These are phyloP conservation scores for Bryconaethiops microstoma DNA, from an alignment of 2,797 vertebrate genomes.

Conservation along the genomic window DNA sequence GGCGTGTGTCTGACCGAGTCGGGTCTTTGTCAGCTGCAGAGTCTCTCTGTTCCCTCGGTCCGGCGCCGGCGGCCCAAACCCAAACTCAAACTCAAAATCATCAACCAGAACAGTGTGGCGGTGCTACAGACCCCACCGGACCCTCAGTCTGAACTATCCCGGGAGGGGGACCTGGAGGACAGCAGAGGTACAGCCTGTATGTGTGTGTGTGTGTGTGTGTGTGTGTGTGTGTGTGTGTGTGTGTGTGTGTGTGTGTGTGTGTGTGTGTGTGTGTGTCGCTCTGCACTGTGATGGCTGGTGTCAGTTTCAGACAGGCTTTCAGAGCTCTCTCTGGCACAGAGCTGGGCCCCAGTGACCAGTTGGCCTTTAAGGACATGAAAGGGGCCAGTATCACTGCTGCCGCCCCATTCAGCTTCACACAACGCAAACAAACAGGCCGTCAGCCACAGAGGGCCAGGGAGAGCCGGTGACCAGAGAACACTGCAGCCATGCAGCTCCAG, in stretches of 20 bases:
- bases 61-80: constrained; percentile 91
- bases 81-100: constrained; percentile 96
- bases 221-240: constrained; percentile 21
- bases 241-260: not conserved
- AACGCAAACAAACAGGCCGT: constrained; percentile 46
- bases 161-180: constrained; percentile 86
- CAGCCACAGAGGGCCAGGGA: constrained; percentile 32
- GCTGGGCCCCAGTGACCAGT: constrained; percentile 47
- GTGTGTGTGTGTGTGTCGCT: constrained; percentile 34
- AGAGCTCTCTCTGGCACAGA: constrained; percentile 37
- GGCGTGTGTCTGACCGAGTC: constrained; percentile 96
- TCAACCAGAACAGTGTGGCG: constrained; percentile 98
- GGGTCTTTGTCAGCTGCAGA: constrained; percentile 92
- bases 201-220: constrained; percentile 37
- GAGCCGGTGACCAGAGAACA: constrained; percentile 23
- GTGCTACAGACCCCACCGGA: constrained; percentile 92
- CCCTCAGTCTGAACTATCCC: constrained; percentile 81
- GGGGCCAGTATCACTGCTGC: constrained; percentile 39
- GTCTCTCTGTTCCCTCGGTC: constrained; percentile 84
- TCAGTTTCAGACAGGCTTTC: constrained; percentile 50
- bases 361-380: constrained; percentile 53
- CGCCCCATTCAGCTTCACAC: constrained; percentile 34
- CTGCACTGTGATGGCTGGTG: constrained; percentile 32
- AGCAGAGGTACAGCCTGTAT: constrained; percentile 80
- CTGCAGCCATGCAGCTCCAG: constrained; percentile 41